Percentiles rank a stretch among this genome's conserved stretches.
These are phyloP conservation scores for Lucinisca nassula DNA, from an alignment of 2,888 invertebrate species.

Conservation along the genomic window DNA sequence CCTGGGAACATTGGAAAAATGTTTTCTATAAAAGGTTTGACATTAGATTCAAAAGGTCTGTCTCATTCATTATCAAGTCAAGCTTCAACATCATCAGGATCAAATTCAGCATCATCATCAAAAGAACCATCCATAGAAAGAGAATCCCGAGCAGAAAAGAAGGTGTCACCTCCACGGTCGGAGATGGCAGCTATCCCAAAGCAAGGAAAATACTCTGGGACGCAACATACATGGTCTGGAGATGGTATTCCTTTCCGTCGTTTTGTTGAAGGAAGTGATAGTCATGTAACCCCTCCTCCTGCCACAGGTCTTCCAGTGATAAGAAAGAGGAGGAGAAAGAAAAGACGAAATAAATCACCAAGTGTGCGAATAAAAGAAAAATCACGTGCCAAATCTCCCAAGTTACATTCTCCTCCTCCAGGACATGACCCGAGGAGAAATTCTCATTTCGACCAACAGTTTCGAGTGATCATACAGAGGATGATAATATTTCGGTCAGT, in stretches of 20 bases:
- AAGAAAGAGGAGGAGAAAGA: conserved; percentile 69
- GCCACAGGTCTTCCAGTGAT: conserved; percentile 21
- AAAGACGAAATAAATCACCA: conserved; percentile 83
- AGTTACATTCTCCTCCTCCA: conserved; percentile 83
- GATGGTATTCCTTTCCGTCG: conserved; percentile 71
- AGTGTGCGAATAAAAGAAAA: conserved; percentile 86
- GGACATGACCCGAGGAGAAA: conserved; percentile 63
- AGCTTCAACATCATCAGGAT: conserved; percentile 39
- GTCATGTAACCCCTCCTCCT: conserved; percentile 56
- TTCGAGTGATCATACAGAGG: conserved; percentile 38
- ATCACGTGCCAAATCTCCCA: conserved; percentile 82
- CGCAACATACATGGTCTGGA: conserved; percentile 45
- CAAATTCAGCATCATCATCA: conserved; percentile 44
- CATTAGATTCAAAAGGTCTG: conserved; percentile 40
- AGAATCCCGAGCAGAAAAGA: conserved; percentile 37
- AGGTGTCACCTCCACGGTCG: conserved; percentile 23
- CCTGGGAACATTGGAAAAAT: conserved; percentile 82
- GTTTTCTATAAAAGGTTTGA: conserved; percentile 75
- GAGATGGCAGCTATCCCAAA: conserved; percentile 41
- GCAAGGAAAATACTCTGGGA: conserved; percentile 44
- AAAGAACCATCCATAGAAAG: conserved; percentile 61
- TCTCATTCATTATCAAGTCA: conserved; percentile 44
- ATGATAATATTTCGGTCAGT: conserved; percentile 59
- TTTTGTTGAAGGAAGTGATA: conserved; percentile 83
- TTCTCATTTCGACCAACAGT: conserved; percentile 44